Evolutionary conservation across 1,140 invertebrate species (phyloP).

Genomic region (Ganaspis sp.): DNA sequence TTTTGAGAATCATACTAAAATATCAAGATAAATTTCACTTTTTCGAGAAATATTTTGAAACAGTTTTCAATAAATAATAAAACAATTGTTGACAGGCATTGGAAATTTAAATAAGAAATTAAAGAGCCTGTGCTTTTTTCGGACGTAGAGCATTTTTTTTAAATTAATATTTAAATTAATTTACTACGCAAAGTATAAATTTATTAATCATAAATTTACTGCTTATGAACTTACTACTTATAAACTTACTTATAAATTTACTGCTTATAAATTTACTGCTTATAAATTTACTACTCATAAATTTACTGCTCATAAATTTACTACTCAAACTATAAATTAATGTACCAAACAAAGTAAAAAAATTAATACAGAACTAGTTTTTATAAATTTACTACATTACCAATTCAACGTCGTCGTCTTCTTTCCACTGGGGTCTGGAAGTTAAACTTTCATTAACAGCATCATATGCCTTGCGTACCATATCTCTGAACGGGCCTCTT

Average conservation of each 20-base stretch:
- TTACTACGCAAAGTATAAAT: too few species aligned
- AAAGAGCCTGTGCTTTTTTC: background rate
- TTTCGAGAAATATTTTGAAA: conserved; percentile 15
- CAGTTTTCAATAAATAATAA: background rate
- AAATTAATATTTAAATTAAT: conserved; percentile 32
- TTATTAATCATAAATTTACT: conserved; percentile 12
- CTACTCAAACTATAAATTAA: too few species aligned
- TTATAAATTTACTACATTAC: conserved; percentile 72
- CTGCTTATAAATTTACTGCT: too few species aligned
- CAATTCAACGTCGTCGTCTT: conserved; percentile 76
- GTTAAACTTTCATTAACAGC: conserved; percentile 72
- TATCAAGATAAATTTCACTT: conserved; percentile 34
- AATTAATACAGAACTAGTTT: background rate
- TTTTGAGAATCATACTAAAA: conserved; percentile 64
- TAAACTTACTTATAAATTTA: too few species aligned
- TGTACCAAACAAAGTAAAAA: too few species aligned
- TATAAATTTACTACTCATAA: too few species aligned
- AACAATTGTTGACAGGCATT: background rate
- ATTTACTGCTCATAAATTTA: too few species aligned
- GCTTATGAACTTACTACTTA: too few species aligned
- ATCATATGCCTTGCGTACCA: conserved; percentile 80
- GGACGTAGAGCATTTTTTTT: conserved; percentile 10
- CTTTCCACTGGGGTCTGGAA: conserved; percentile 63
- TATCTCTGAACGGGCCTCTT: conserved; percentile 80
- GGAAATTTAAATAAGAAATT: too few species aligned